Percentiles rank a stretch among this genome's conserved stretches.
These are phyloP conservation scores for Acheta domesticus DNA, from an alignment of 2,888 invertebrate genomes.

Conservation along the genomic window DNA sequence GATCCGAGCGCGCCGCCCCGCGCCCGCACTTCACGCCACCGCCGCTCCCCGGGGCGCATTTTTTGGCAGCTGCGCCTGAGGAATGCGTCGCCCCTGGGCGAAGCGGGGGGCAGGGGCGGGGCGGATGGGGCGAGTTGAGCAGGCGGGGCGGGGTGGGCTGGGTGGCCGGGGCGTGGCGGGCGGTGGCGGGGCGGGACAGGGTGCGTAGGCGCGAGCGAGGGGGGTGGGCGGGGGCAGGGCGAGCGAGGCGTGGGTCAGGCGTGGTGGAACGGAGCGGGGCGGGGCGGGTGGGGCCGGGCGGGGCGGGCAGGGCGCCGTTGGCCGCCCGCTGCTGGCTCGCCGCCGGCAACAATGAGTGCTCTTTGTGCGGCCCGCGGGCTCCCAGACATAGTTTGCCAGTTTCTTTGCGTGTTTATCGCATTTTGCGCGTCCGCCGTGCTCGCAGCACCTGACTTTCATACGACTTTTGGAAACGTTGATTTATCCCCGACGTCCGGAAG, in stretches of 20 bases:
- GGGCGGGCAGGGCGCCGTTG: neutral
- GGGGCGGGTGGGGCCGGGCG: neutral
- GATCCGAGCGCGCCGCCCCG: neutral
- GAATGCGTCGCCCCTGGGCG: neutral
- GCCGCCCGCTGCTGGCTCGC: neutral
- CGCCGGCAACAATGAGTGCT: neutral
- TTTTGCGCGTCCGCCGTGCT: neutral
- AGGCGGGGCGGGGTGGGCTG: neutral
- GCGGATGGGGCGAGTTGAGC: neutral
- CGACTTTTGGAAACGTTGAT: neutral
- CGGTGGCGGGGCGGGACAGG: neutral
- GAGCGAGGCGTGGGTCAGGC: neutral
- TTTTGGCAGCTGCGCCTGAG: neutral
- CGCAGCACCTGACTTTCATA: neutral
- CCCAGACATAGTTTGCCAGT: neutral
- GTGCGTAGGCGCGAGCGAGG: too few relatives aligned
- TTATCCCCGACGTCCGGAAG: neutral
- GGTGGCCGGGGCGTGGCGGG: neutral
- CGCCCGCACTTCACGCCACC: neutral
- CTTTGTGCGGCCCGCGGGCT: neutral
- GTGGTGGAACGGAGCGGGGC: neutral
- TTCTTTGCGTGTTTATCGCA: neutral
- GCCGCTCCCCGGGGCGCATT: neutral
- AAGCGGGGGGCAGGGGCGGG: neutral
- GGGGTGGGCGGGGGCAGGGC: neutral